Percentiles rank a stretch among this genome's conserved stretches.
Conservation (phyloP, 2,797 vertebrate species). For the Percopsis omiscomaycus region DNA sequence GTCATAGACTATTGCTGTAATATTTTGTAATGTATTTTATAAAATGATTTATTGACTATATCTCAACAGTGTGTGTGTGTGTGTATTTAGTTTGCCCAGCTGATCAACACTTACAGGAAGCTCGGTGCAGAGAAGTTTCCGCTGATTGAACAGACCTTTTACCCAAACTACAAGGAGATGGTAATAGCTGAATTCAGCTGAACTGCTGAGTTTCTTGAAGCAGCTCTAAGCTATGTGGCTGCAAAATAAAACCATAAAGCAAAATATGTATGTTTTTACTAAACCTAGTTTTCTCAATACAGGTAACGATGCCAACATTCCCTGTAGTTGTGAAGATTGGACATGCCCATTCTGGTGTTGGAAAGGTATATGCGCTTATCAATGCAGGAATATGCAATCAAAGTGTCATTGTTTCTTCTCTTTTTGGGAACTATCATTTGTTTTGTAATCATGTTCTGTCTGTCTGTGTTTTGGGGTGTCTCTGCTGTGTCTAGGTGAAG, state of each 20-base stretch:
- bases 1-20: no score
- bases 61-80: conserved; percentile 16
- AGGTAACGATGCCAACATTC: conserved; percentile 95
- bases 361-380: conserved; percentile 85
- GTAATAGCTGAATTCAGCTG: conserved; percentile 70
- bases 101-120: conserved; percentile 89
- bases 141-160: conserved; percentile 95
- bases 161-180: conserved; percentile 99
- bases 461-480: not conserved
- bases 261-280: conserved; percentile 20
- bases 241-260: not conserved
- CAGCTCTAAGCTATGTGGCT: no score
- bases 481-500: conserved; percentile 83
- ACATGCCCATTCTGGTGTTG: conserved; percentile 95
- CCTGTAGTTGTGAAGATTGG: conserved; percentile 98
- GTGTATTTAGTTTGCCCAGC: conserved; percentile 88
- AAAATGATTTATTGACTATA: no score
- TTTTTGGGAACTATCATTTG: not conserved
- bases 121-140: conserved; percentile 94
- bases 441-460: not conserved
- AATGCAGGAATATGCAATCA: not conserved
- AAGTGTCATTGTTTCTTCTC: not conserved
- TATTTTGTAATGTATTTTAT: not conserved
- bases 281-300: conserved; percentile 7
- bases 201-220: no score